Conservation (phyloP, 2,888 invertebrate species). For the Drosophila borborema region DNA sequence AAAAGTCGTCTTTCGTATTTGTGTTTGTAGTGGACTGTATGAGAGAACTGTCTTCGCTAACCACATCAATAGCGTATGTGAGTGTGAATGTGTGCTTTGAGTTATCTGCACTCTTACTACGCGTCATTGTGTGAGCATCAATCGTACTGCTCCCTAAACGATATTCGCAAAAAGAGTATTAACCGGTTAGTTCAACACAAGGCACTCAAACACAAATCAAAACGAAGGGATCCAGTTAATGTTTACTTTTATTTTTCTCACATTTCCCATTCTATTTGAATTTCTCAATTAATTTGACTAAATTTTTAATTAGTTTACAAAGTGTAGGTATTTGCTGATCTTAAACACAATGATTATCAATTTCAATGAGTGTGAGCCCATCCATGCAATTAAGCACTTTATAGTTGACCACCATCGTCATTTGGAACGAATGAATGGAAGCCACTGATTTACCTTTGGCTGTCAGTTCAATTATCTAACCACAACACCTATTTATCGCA, state of each 20-base stretch:
- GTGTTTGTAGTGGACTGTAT: too few relatives aligned
- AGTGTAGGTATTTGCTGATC: neutral
- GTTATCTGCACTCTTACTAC: too few relatives aligned
- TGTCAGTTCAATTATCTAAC: constrained; percentile 38
- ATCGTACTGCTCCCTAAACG: too few relatives aligned
- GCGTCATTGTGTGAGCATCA: too few relatives aligned
- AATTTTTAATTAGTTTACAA: neutral
- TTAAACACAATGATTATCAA: constrained; percentile 8
- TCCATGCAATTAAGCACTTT: constrained; percentile 13
- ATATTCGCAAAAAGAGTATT: too few relatives aligned
- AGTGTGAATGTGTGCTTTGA: too few relatives aligned
- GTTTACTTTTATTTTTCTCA: neutral
- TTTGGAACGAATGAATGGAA: neutral
- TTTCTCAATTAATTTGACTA: neutral
- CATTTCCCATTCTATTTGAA: neutral
- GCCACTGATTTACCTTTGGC: constrained; percentile 29
- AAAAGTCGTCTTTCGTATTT: too few relatives aligned
- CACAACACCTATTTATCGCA: constrained; percentile 40
- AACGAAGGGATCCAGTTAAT: neutral
- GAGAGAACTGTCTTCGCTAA: too few relatives aligned
- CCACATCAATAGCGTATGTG: too few relatives aligned
- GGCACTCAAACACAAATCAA: too few relatives aligned
- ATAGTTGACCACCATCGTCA: constrained; percentile 1
- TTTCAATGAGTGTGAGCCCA: constrained; percentile 3
- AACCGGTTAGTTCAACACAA: too few relatives aligned